Percentiles rank a stretch among this genome's conserved stretches.
These are phyloP conservation scores for Eupeodes luniger DNA, from an alignment of 2,888 invertebrate genomes.

Conservation along the genomic window DNA sequence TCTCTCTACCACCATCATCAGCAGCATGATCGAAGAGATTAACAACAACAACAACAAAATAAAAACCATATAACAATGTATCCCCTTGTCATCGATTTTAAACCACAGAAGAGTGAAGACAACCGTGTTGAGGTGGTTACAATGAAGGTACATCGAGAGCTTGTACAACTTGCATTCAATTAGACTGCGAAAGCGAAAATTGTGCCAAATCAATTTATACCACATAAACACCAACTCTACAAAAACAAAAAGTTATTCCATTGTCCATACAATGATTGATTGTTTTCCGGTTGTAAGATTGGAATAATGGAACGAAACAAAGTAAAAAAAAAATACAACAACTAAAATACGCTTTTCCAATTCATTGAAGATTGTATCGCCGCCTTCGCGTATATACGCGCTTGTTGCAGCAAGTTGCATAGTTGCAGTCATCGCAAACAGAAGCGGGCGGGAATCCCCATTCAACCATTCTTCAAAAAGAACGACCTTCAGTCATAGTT, in stretches of 20 bases:
- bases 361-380: conserved; percentile 71
- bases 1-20: conserved; percentile 17
- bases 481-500: conserved; percentile 53
- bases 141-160: neutral
- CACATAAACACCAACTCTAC: conserved; percentile 31
- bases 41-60: conserved; percentile 17
- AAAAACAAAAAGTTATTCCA: conserved; percentile 50
- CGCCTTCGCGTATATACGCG: no score
- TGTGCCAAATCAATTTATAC: conserved; percentile 63
- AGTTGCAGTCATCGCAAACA: neutral
- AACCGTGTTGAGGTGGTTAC: conserved; percentile 18
- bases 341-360: conserved; percentile 67
- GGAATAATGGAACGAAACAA: conserved; percentile 55
- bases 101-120: neutral
- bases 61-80: conserved; percentile 49
- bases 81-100: conserved; percentile 58
- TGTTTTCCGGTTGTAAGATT: conserved; percentile 68
- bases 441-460: conserved; percentile 15
- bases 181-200: conserved; percentile 68
- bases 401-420: conserved; percentile 34
- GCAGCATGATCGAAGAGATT: conserved; percentile 7
- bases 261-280: conserved; percentile 74
- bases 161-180: conserved; percentile 63
- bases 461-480: neutral
- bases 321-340: conserved; percentile 18